Conservation (phyloP, 2,888 invertebrate species). For the Dastarcus helophoroides region DNA sequence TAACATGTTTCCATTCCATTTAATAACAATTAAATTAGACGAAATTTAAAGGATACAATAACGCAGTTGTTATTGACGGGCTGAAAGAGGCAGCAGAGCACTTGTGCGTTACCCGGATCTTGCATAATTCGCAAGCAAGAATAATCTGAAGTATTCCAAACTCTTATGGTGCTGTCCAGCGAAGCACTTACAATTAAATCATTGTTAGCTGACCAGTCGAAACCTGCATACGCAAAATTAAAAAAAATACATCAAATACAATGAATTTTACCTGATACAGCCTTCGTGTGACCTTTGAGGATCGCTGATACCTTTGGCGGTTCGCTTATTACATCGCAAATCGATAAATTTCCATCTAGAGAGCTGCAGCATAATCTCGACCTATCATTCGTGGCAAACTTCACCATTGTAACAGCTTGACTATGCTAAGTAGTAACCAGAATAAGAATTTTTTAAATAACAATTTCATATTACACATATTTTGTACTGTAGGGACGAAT, state of each 20-base stretch:
- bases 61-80: conserved; percentile 80
- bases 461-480: too few relatives aligned
- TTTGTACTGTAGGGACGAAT: too few relatives aligned
- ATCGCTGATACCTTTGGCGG: conserved; percentile 62
- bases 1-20: conserved; percentile 2
- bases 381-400: conserved; percentile 76
- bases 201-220: conserved; percentile 80
- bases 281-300: conserved; percentile 63
- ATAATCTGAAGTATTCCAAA: conserved; percentile 45
- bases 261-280: conserved; percentile 51
- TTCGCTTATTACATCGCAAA: conserved; percentile 62
- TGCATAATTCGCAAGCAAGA: conserved; percentile 53
- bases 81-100: conserved; percentile 66
- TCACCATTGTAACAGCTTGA: conserved; percentile 62
- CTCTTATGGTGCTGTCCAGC: conserved; percentile 57
- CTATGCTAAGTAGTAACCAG: conserved; percentile 53
- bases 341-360: conserved; percentile 64
- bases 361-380: conserved; percentile 70
- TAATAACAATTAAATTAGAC: too few relatives aligned
- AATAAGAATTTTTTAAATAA: too few relatives aligned
- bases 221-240: conserved; percentile 38
- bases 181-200: conserved; percentile 71
- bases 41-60: conserved; percentile 64
- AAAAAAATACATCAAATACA: conserved; percentile 4
- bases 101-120: conserved; percentile 50